Base-by-base conservation (phyloP, 2,888 invertebrate genomes). In the Eucera pruinosa region DNA sequence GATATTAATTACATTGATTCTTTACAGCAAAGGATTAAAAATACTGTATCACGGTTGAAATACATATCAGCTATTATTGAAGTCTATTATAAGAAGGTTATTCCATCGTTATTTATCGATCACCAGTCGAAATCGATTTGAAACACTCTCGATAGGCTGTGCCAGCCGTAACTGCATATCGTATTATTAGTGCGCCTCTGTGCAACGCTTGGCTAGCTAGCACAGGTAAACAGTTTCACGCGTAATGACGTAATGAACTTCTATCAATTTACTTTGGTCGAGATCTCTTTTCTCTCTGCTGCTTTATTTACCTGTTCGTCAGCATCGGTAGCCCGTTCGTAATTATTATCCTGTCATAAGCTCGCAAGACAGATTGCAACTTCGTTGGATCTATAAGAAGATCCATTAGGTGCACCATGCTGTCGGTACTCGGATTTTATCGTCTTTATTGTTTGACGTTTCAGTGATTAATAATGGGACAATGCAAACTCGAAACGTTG, bases 201-300 rank as follows among this genome's bases (percentile, higher is more conserved):
- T 15, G 52, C 50, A 70, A 57, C 60, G 69, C 43, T 72, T 45
- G 60, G 61, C 30, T 62, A 48, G 47, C 58, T 43, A 39, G 39
- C 52, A n/a, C 45, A 25, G 50, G 55, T 52, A 58, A 58, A 81
- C 86, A 78, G 78, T 81, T 84, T 84, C 75, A 74, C 68, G 78
- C 74, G 69, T 80, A 86, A 86, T 64, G 82, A 80, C 78, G 82
- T 81, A 86, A 86, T 82, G 78, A 78, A 78, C 83, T 78, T 83
- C 78, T 81, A 85, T 83, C 78, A 85, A 80, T 82, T 78, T 76
- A 70, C 70, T 75, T 73, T 61, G 67, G 62, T 55, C 68, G 78
- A 39, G 55, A 62, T 61, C 55, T 62, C 58, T 60, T 52, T 58
- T 47, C 60, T 33, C 27, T 20, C 41, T 43, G 41, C 52, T 69